These are phyloP conservation scores for Melanotaenia trifasciata DNA, from an alignment of 2,797 vertebrate genomes.

Conservation along the genomic window DNA sequence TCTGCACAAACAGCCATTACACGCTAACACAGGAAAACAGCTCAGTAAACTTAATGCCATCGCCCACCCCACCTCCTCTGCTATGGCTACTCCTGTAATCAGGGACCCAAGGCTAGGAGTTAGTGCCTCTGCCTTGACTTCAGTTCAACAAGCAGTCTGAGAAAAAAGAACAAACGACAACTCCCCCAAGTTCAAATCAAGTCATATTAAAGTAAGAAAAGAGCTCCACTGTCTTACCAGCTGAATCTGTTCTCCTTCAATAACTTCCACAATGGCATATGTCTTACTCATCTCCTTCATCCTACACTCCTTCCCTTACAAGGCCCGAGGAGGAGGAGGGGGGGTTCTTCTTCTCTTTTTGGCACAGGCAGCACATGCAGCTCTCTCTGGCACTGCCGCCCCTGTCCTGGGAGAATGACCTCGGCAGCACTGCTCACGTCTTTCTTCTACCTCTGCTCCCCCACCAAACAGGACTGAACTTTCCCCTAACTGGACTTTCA, in stretches of 20 bases:
- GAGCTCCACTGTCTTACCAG: constrained; percentile 78
- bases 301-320: constrained; percentile 59
- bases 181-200: constrained; percentile 8
- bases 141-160: constrained; percentile 6
- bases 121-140: constrained; percentile 49
- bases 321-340: neutral
- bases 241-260: constrained; percentile 87
- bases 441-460: constrained; percentile 71
- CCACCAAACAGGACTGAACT: constrained; percentile 82
- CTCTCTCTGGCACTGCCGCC: constrained; percentile 36
- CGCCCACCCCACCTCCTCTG: constrained; percentile 12
- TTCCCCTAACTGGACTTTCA: constrained; percentile 89
- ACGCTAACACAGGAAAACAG: neutral
- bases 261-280: constrained; percentile 86
- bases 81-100: constrained; percentile 62
- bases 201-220: constrained; percentile 14
- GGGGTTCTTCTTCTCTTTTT: constrained; percentile 40
- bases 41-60: neutral
- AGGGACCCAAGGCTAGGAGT: constrained; percentile 66
- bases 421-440: constrained; percentile 44
- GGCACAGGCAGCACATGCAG: constrained; percentile 30
- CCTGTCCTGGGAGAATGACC: constrained; percentile 66
- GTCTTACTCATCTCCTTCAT: constrained; percentile 87
- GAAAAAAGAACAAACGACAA: neutral
- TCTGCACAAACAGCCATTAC: constrained; percentile 3